A percentile compares a stretch with the other conserved stretches of the same genome.
Evolutionary conservation across 2,113 vertebrate species (phyloP).

Genomic region (Meles meles): DNA sequence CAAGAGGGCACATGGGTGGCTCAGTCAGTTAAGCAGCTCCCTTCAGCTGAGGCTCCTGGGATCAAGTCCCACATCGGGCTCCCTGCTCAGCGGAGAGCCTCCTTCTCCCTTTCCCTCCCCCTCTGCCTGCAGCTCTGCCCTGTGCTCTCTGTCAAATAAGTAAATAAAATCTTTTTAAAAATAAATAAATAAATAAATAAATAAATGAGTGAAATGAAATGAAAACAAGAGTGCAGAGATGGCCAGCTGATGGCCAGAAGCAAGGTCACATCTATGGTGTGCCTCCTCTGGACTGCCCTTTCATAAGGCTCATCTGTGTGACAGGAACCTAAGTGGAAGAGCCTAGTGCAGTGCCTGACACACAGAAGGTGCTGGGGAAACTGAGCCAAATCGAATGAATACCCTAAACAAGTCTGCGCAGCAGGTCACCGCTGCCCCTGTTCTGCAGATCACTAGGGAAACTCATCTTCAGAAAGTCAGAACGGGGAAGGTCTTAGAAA

Average conservation of each 20-base stretch:
- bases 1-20: no score
- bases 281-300: fast-evolving
- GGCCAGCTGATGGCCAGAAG: not conserved
- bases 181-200: no score
- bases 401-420: not conserved
- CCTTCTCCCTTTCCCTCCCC: no score
- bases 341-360: not conserved
- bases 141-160: no score
- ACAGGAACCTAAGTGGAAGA: no score
- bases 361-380: not conserved
- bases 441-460: not conserved
- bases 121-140: no score
- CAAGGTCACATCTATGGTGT: not conserved
- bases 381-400: not conserved
- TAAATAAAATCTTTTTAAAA: no score
- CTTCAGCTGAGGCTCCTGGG: no score
- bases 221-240: not conserved
- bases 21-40: no score
- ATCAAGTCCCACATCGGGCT: no score
- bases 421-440: not conserved
- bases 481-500: not conserved
- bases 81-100: no score
- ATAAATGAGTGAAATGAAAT: not conserved
- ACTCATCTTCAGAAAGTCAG: not conserved
- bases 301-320: not conserved